phyloP scores from a whole-genome alignment of 2,797 vertebrate genomes.

The Mastacembelus armatus region DNA sequence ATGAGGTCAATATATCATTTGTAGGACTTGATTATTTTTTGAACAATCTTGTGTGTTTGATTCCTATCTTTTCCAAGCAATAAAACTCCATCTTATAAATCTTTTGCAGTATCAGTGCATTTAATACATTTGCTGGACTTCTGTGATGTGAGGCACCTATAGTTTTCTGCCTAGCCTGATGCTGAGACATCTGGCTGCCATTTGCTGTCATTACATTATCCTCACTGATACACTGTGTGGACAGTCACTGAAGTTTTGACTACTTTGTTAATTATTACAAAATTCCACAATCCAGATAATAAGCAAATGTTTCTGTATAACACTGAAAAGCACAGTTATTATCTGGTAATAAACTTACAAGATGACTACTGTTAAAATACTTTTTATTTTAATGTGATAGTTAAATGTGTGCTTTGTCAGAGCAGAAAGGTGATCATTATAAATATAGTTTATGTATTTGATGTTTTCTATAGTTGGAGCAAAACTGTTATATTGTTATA shows the following conservation, averaged over 20 bases:
- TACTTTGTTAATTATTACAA: too few relatives aligned
- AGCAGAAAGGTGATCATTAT: too few relatives aligned
- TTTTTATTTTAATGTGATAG: too few relatives aligned
- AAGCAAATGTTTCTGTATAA: slow-evolving; percentile 21
- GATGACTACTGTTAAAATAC: too few relatives aligned
- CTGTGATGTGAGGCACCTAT: slow-evolving; percentile 36
- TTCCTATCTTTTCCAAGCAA: slow-evolving; percentile 18
- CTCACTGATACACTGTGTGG: slow-evolving; percentile 45
- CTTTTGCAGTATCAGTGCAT: slow-evolving; percentile 23
- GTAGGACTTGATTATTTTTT: slow-evolving; percentile 26
- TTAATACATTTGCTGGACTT: slow-evolving; percentile 53
- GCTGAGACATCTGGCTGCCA: slow-evolving; percentile 50
- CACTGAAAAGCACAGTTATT: background rate
- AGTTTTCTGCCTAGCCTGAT: slow-evolving; percentile 30
- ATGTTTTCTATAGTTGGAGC: too few relatives aligned
- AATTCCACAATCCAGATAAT: too few relatives aligned
- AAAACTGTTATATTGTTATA: background rate
- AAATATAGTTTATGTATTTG: too few relatives aligned
- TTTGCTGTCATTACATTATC: slow-evolving; percentile 68
- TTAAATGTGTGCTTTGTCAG: too few relatives aligned
- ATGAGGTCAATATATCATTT: slow-evolving; percentile 60
- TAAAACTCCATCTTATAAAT: slow-evolving; percentile 34
- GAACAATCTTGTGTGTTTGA: slow-evolving; percentile 24
- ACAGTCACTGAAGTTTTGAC: slow-evolving; percentile 38
- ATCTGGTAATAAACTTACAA: background rate